Base-by-base conservation (phyloP, 2,888 invertebrate species). In the Magallana nippona region DNA sequence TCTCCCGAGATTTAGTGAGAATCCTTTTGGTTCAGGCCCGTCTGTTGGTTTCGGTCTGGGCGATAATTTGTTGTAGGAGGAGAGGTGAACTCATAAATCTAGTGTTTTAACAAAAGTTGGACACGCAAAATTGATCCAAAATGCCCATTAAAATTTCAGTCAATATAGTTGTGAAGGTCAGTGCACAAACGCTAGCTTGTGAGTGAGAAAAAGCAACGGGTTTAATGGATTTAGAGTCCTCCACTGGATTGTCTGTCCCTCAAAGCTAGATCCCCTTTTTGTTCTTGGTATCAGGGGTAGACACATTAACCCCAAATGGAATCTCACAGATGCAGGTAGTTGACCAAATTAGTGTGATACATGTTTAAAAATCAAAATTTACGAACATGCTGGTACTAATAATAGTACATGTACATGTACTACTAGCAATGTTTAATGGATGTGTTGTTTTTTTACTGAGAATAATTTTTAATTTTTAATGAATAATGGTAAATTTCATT, bases 81-180 rank as follows among this genome's bases (percentile, higher is more conserved):
- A 71, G 17, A 71, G 71, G 10, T 71, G 71, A 71, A 71, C 22
- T 71, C 71, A 71, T 71, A 71, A 71, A 71, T 71, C 71, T 71
- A 71, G 32, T 71, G 71, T 71, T 71, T 71, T 71, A 71, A 71
- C 71, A 71, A 71, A 71, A 71, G 71, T 71, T 27, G 71, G 71
- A 71, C 71, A 17, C 71, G 71, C 71, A 71, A 71, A 71, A 71
- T 71, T 71, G 71, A 27, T 60, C 71, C 71, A 71, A 71, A 71
- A 71, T 71, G 71, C 71, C 71, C 71, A 71, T 71, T 71, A 71
- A 71, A 71, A 71, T 22, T 32, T 71, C 71, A 71, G 71, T 71
- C 71, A 71, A 71, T 71, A 71, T 71, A 71, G 32, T 71, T 71
- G 15, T 71, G 71, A 71, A 71, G 71, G 71, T 71, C 71, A 71